These are phyloP conservation scores for Nesogale talazaci DNA, from an alignment of 2,113 vertebrate genomes.

Conservation along the genomic window DNA sequence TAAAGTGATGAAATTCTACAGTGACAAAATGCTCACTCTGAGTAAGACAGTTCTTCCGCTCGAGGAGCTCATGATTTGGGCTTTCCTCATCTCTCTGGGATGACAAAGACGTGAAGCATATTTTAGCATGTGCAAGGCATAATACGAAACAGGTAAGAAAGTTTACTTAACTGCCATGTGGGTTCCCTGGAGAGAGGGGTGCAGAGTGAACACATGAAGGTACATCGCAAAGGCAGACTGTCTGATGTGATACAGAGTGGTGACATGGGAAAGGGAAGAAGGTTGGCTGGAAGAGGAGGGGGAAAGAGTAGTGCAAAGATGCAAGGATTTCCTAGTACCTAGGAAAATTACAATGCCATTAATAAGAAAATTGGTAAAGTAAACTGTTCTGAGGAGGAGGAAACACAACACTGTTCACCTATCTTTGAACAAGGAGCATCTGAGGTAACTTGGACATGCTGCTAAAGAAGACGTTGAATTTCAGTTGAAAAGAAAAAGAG, in stretches of 20 bases:
- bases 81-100: constrained; percentile 34
- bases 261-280: background rate
- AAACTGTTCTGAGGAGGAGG: background rate
- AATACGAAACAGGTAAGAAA: background rate
- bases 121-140: background rate
- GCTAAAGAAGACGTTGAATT: background rate
- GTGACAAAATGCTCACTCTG: background rate
- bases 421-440: background rate
- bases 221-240: background rate
- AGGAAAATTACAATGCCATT: background rate
- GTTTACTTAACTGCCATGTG: background rate
- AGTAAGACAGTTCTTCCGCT: constrained; percentile 29
- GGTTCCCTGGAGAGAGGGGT: background rate
- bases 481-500: background rate
- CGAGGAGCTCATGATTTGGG: constrained; percentile 2
- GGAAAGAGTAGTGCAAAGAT: background rate
- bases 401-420: background rate
- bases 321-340: background rate
- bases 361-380: background rate
- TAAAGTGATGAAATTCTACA: background rate
- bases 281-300: background rate
- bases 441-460: background rate
- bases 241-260: background rate
- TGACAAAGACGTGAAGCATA: background rate
- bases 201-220: background rate